A percentile compares a stretch with the other conserved stretches of the same genome.
Evolutionary conservation across 2,113 vertebrate genomes (phyloP).

Genomic region (Pseudorhombus dupliciocellatus): DNA sequence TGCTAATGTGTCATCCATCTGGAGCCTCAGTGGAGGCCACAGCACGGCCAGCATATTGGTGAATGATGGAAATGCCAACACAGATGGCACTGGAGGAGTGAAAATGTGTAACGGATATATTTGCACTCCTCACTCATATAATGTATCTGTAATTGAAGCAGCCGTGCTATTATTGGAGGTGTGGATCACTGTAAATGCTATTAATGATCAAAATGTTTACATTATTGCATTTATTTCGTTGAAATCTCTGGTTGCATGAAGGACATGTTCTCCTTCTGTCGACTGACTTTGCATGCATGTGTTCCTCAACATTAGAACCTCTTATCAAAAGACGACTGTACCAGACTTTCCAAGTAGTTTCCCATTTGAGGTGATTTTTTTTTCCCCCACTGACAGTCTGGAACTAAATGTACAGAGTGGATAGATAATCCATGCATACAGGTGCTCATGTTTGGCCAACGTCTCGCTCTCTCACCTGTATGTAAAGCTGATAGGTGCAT

Average conservation of each 20-base stretch:
- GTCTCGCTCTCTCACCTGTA: too few species aligned
- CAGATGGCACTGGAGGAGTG: constrained; percentile 54
- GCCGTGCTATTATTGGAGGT: neutral
- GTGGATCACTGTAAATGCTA: neutral
- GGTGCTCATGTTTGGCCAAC: too few species aligned
- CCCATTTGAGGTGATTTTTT: too few species aligned
- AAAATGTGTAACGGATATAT: constrained; percentile 18
- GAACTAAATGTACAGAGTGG: too few species aligned
- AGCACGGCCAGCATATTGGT: constrained; percentile 42
- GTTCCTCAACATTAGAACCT: too few species aligned
- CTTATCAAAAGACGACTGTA: too few species aligned
- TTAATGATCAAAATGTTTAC: neutral
- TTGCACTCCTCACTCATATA: neutral
- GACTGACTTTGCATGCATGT: too few species aligned
- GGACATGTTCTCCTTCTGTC: neutral
- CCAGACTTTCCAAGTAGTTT: too few species aligned
- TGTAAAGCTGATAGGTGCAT: too few species aligned
- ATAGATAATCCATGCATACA: too few species aligned
- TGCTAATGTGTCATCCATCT: constrained; percentile 58
- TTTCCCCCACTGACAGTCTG: too few species aligned
- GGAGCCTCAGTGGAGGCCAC: constrained; percentile 41
- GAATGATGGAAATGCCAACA: constrained; percentile 37
- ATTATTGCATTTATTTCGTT: neutral
- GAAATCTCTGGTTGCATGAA: neutral
- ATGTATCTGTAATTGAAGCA: neutral